These are phyloP conservation scores for Acrobasis repandana DNA, from an alignment of 2,888 invertebrate species.

Conservation along the genomic window DNA sequence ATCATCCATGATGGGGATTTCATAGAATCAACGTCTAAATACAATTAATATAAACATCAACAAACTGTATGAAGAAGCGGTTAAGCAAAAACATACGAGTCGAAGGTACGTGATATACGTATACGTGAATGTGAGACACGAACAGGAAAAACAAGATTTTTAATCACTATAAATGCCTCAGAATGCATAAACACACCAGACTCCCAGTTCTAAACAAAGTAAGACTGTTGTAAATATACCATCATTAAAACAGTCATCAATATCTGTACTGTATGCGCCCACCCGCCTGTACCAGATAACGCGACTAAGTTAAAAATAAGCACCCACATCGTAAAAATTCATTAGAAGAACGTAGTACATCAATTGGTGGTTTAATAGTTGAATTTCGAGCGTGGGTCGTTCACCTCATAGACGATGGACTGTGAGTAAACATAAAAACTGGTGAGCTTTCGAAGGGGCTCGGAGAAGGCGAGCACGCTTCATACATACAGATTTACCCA, in stretches of 20 bases:
- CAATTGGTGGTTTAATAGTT: conserved; percentile 48
- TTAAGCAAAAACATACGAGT: not conserved
- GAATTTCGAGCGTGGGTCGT: conserved; percentile 52
- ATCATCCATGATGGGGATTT: conserved; percentile 1
- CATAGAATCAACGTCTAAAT: not conserved
- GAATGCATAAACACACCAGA: conserved; percentile 29
- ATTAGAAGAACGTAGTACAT: conserved; percentile 40
- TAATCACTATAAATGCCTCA: conserved; percentile 28
- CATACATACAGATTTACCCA: conserved; percentile 29
- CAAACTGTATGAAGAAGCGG: not conserved
- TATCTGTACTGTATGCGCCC: conserved; percentile 47
- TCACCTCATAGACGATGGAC: conserved; percentile 50
- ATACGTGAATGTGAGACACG: not conserved
- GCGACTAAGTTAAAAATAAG: conserved; percentile 44
- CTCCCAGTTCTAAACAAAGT: conserved; percentile 37
- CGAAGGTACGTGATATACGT: not conserved
- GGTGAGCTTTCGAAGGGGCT: conserved; percentile 24
- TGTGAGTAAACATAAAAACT: conserved; percentile 41
- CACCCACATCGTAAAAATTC: conserved; percentile 36
- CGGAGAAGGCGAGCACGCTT: conserved; percentile 21
- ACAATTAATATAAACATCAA: not conserved
- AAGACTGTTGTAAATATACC: conserved; percentile 38
- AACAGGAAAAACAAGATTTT: conserved; percentile 18
- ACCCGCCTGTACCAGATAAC: conserved; percentile 35
- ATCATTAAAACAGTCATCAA: conserved; percentile 56